Conservation (phyloP, 2,797 vertebrate genomes). For the Chelmon rostratus region DNA sequence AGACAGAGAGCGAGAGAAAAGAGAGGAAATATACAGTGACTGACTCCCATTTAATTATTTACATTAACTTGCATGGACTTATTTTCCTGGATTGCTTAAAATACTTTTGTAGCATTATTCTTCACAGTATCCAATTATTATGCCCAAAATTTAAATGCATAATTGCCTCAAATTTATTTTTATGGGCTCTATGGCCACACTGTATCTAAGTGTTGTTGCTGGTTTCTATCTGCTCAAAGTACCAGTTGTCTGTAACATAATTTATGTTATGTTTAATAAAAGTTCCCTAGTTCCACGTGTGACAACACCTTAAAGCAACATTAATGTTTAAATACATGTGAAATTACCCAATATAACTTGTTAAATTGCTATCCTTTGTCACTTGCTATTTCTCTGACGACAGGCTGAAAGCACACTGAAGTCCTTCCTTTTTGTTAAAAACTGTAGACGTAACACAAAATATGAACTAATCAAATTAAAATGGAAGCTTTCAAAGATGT, state of each 20-base stretch:
- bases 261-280: constrained; percentile 40
- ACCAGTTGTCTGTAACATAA: constrained; percentile 14
- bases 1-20: not conserved
- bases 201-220: constrained; percentile 3
- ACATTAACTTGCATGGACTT: not conserved
- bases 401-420: not conserved
- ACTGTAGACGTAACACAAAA: not conserved
- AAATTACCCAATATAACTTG: not conserved
- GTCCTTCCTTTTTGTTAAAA: not conserved
- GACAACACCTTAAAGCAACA: not conserved
- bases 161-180: not conserved
- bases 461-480: not conserved
- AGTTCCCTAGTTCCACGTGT: constrained; percentile 38
- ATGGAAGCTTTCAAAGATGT: not conserved
- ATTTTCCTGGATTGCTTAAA: not conserved
- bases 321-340: not conserved
- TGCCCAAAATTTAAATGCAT: not conserved
- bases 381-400: not conserved
- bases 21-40: not conserved
- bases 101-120: not conserved
- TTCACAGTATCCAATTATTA: not conserved
- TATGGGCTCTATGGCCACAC: not conserved
- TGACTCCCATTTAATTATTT: not conserved
- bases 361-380: not conserved
- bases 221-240: constrained; percentile 15